These are phyloP conservation scores for Biston stratarius DNA, from an alignment of 2,888 invertebrate genomes.

Conservation along the genomic window DNA sequence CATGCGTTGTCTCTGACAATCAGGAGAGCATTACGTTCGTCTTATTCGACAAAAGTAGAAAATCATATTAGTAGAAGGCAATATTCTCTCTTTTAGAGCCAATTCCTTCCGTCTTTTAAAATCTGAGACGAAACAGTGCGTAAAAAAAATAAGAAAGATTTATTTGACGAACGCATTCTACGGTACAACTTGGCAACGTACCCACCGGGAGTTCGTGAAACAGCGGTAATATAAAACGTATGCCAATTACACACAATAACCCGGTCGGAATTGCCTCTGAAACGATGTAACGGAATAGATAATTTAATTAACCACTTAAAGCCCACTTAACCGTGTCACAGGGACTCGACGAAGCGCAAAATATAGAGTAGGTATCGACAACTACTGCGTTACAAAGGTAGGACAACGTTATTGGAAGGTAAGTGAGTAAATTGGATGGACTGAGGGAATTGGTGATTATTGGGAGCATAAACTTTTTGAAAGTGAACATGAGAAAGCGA, in stretches of 20 bases:
- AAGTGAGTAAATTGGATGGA: not conserved
- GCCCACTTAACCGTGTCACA: conserved; percentile 43
- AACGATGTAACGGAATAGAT: conserved; percentile 46
- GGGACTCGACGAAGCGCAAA: conserved; percentile 43
- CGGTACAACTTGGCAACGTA: conserved; percentile 4
- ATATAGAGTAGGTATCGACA: conserved; percentile 29
- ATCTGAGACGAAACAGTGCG: not conserved
- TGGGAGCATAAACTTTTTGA: no score
- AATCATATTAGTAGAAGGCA: no score
- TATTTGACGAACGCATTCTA: not conserved
- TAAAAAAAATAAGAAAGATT: not conserved
- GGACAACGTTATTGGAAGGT: not conserved
- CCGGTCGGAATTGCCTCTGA: conserved; percentile 13
- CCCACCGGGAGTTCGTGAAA: conserved; percentile 8
- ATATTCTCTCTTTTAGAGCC: no score
- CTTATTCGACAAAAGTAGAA: no score
- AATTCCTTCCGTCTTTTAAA: not conserved
- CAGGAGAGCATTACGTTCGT: no score
- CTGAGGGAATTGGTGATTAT: not conserved
- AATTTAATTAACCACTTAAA: conserved; percentile 55
- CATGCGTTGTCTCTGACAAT: no score
- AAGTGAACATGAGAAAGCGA: no score
- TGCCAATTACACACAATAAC: conserved; percentile 19
- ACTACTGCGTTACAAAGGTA: conserved; percentile 32
- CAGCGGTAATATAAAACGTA: conserved; percentile 12